These are phyloP conservation scores for Hirtodrosophila trivittata DNA, from an alignment of 2,888 invertebrate species.

Conservation along the genomic window DNA sequence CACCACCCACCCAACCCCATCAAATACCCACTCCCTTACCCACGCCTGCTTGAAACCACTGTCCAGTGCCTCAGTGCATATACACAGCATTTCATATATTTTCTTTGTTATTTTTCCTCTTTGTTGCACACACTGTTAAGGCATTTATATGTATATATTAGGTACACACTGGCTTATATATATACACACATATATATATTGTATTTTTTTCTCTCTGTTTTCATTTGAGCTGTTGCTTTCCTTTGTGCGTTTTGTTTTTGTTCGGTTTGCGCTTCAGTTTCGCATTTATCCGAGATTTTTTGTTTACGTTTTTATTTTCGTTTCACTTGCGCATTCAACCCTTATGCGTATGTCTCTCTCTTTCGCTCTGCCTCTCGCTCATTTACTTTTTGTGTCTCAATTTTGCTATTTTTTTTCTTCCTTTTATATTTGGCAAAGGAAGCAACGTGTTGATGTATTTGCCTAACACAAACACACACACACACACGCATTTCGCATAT, in stretches of 20 bases:
- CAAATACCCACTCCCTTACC: too few relatives aligned
- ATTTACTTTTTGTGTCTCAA: background rate
- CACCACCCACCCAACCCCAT: background rate
- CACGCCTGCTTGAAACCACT: background rate
- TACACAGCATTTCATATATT: background rate
- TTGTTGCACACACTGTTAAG: background rate
- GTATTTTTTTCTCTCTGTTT: background rate
- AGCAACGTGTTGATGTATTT: conserved; percentile 69
- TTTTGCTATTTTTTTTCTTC: conserved; percentile 21
- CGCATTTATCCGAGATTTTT: conserved; percentile 33
- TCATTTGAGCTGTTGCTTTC: background rate
- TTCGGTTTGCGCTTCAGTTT: conserved; percentile 22
- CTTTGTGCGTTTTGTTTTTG: conserved; percentile 5
- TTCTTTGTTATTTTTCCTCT: background rate
- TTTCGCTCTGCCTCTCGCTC: conserved; percentile 2
- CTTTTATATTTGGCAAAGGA: conserved; percentile 41
- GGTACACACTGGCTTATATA: background rate
- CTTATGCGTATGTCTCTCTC: conserved; percentile 6
- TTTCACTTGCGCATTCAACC: conserved; percentile 34
- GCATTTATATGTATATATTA: background rate
- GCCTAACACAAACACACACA: conserved; percentile 8
- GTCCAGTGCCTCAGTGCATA: conserved; percentile 10
- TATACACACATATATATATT: background rate
- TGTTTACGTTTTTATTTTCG: conserved; percentile 63
- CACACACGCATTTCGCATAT: background rate